Percentiles rank a stretch among this genome's conserved stretches.
Conservation (phyloP, 2,797 vertebrate species). For the Micrastur ruficollis region DNA sequence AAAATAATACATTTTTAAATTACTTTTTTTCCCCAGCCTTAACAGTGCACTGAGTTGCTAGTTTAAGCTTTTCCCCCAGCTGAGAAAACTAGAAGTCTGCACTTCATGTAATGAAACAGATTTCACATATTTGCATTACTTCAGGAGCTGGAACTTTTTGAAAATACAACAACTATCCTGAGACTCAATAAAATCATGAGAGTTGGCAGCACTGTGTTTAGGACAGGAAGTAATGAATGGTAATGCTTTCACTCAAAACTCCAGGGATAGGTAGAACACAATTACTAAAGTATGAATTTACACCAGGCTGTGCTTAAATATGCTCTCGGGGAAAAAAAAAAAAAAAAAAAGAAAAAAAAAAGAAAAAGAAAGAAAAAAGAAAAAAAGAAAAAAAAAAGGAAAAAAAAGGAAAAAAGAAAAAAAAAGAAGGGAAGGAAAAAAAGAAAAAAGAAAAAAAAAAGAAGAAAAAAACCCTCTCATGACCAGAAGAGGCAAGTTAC, state of each 20-base stretch:
- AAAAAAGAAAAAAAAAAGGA: neutral
- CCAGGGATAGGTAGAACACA: neutral
- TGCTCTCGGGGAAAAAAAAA: neutral
- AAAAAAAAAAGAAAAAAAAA: neutral
- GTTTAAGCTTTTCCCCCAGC: neutral
- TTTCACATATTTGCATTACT: constrained; percentile 23
- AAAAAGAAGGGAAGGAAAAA: neutral
- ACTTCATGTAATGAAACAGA: neutral
- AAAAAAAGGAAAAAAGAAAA: neutral
- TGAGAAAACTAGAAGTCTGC: neutral
- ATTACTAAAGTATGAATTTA: neutral
- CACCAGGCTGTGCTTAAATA: neutral
- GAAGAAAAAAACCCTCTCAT: neutral
- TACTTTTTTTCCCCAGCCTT: neutral
- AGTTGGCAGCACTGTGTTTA: neutral
- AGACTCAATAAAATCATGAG: constrained; percentile 18
- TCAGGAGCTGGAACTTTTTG: constrained; percentile 15
- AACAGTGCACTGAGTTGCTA: neutral
- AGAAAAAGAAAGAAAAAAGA: too few relatives aligned
- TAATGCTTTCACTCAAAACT: neutral
- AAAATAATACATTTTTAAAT: neutral
- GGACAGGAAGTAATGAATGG: constrained; percentile 37
- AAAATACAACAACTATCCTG: constrained; percentile 26
- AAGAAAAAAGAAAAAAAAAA: neutral
- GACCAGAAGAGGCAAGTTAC: neutral